phyloP scores from a whole-genome alignment of 1,140 invertebrate species.

The Drosophila insularis region DNA sequence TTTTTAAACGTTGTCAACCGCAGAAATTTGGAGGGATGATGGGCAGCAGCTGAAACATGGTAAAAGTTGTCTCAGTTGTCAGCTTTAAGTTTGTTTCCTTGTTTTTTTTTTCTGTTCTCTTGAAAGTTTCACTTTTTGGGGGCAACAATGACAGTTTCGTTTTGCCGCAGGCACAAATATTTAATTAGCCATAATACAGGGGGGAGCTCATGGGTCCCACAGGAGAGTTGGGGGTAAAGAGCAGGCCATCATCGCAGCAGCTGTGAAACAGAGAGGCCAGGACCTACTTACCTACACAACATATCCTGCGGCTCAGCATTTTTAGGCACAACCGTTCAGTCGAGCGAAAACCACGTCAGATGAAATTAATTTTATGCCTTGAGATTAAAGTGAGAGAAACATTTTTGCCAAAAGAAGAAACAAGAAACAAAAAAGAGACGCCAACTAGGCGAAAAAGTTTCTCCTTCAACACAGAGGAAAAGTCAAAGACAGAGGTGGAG shows the following conservation, averaged over 20 bases:
- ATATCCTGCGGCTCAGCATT: conserved; percentile 57
- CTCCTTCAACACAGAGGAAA: neutral
- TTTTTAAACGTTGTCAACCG: conserved; percentile 31
- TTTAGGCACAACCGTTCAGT: conserved; percentile 39
- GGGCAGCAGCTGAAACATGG: conserved; percentile 30
- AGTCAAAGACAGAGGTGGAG: neutral
- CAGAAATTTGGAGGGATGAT: neutral
- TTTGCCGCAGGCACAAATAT: conserved; percentile 64
- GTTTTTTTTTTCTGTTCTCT: neutral
- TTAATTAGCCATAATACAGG: conserved; percentile 64
- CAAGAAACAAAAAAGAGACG: conserved; percentile 20
- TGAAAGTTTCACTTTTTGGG: conserved; percentile 32
- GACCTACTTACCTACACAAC: conserved; percentile 16
- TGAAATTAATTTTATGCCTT: conserved; percentile 57
- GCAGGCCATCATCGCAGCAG: conserved; percentile 10
- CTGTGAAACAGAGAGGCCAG: conserved; percentile 7
- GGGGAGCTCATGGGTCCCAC: conserved; percentile 6
- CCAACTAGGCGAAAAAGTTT: conserved; percentile 48
- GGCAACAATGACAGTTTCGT: conserved; percentile 51
- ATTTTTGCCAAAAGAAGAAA: neutral
- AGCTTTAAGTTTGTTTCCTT: conserved; percentile 37
- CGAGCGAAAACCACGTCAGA: conserved; percentile 58
- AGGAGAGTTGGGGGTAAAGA: conserved; percentile 7
- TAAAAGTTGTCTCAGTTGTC: conserved; percentile 27
- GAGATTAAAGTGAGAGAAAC: conserved; percentile 47